Conservation (phyloP, 2,797 vertebrate species). For the Setipinna tenuifilis region DNA sequence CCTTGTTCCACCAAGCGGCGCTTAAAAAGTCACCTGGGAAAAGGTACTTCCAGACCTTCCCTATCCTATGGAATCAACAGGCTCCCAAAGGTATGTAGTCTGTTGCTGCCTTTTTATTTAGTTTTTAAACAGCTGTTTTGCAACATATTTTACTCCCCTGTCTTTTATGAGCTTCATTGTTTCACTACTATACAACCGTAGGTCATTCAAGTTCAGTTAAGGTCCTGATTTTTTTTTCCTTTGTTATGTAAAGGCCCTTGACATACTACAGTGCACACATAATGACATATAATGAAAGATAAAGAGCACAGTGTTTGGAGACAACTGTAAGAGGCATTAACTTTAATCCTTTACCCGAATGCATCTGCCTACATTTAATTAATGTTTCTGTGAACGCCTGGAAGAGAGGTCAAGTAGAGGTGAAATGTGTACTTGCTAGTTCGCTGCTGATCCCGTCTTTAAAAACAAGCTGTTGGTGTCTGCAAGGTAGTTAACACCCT, state of each 20-base stretch:
- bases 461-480: neutral
- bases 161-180: neutral
- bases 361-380: slow-evolving; percentile 9
- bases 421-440: slow-evolving; percentile 58
- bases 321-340: neutral
- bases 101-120: neutral
- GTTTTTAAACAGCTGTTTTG: slow-evolving; percentile 23
- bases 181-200: neutral
- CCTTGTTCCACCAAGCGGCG: slow-evolving; percentile 61
- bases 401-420: slow-evolving; percentile 77
- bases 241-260: neutral
- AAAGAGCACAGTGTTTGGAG: neutral
- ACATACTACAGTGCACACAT: slow-evolving; percentile 12
- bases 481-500: neutral
- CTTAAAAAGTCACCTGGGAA: slow-evolving; percentile 61
- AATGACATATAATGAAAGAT: slow-evolving; percentile 2
- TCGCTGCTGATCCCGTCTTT: neutral
- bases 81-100: slow-evolving; percentile 71
- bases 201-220: slow-evolving; percentile 9
- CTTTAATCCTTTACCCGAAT: slow-evolving; percentile 6
- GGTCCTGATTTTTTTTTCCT: neutral
- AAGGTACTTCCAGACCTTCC: slow-evolving; percentile 75
- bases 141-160: neutral
- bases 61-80: slow-evolving; percentile 74
- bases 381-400: neutral